These are phyloP conservation scores for Tetraneura akinire DNA, from an alignment of 1,140 invertebrate species.

Conservation along the genomic window DNA sequence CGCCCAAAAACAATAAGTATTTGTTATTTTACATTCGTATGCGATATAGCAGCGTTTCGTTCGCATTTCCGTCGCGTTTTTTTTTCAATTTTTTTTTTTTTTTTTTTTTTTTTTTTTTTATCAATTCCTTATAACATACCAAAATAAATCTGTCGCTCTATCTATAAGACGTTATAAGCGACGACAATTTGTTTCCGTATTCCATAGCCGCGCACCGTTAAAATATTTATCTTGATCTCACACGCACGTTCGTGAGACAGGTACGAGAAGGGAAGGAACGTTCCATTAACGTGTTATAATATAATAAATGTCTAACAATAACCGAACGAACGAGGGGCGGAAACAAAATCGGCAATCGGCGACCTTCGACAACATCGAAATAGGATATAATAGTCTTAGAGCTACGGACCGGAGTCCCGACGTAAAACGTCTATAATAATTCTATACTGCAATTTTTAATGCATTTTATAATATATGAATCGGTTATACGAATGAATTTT, in stretches of 20 bases:
- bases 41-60: neutral
- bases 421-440: too few species aligned
- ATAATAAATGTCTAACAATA: neutral
- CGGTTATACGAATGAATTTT: too few species aligned
- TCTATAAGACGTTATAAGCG: constrained; percentile 23
- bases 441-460: too few species aligned
- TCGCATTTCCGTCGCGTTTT: neutral
- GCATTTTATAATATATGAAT: too few species aligned
- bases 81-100: too few species aligned
- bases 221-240: constrained; percentile 34
- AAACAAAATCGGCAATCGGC: constrained; percentile 14
- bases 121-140: neutral
- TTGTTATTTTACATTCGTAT: constrained; percentile 26
- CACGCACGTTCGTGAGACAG: neutral
- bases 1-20: constrained; percentile 18
- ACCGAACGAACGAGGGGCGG: neutral
- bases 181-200: constrained; percentile 49
- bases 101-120: constrained; percentile 29
- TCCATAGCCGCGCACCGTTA: constrained; percentile 26
- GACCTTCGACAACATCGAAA: too few species aligned
- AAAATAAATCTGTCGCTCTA: constrained; percentile 16
- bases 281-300: too few species aligned
- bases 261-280: too few species aligned
- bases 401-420: neutral
- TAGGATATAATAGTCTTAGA: neutral